phyloP scores from a whole-genome alignment of 2,113 vertebrate genomes.

The Petromus typicus region DNA sequence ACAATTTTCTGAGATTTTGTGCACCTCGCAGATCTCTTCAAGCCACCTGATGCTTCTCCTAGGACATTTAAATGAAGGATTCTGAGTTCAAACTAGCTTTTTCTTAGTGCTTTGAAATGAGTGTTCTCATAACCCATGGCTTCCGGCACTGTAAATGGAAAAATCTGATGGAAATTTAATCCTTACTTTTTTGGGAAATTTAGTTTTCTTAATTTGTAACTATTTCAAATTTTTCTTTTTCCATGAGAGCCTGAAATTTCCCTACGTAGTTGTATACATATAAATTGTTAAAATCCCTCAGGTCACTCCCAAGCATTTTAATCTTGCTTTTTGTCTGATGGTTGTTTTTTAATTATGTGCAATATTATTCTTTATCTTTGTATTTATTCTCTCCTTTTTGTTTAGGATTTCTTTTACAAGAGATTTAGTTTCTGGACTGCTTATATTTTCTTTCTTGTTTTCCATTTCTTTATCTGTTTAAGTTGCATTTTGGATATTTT shows the following conservation, averaged over 20 bases:
- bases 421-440: neutral
- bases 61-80: neutral
- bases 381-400: neutral
- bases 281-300: neutral
- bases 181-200: neutral
- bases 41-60: neutral
- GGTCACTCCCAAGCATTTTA: neutral
- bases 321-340: neutral
- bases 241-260: neutral
- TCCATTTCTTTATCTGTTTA: neutral
- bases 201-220: neutral
- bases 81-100: neutral
- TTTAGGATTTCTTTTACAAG: neutral
- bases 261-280: neutral
- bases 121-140: neutral
- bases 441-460: neutral
- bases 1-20: neutral
- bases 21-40: neutral
- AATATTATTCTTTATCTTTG: neutral
- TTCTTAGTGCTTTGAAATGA: neutral
- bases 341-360: neutral
- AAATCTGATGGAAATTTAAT: neutral
- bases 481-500: neutral
- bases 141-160: neutral
- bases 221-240: neutral